These are phyloP conservation scores for Campoplex nolae DNA, from an alignment of 2,888 invertebrate species.

Conservation along the genomic window DNA sequence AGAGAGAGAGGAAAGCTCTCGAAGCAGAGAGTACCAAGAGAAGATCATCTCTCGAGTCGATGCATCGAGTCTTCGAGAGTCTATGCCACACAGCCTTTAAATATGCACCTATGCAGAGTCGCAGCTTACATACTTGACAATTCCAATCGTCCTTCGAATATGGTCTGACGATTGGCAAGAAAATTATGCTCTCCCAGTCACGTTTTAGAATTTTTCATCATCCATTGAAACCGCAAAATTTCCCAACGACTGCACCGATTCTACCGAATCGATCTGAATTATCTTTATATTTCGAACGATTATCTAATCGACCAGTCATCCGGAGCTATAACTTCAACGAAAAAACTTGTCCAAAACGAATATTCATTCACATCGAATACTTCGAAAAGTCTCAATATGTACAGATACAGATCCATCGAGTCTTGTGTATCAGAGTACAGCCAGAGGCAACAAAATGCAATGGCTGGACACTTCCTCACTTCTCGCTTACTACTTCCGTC, in stretches of 20 bases:
- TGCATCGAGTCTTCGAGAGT: conserved; percentile 5
- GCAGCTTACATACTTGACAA: background rate
- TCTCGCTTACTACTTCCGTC: conserved; percentile 77
- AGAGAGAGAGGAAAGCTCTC: conserved; percentile 40
- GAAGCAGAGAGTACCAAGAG: conserved; percentile 15
- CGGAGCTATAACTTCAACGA: background rate
- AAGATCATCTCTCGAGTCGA: conserved; percentile 23
- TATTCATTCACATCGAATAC: background rate
- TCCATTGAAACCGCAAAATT: background rate
- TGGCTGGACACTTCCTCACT: conserved; percentile 67
- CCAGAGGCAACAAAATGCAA: conserved; percentile 21
- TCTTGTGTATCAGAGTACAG: background rate
- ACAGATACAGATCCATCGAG: conserved; percentile 30
- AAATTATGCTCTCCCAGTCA: background rate
- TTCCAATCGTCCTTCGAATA: conserved; percentile 6
- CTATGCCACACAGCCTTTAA: conserved; percentile 19
- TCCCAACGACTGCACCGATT: too few species aligned
- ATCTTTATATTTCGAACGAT: too few species aligned
- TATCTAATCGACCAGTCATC: background rate
- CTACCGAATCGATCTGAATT: too few species aligned
- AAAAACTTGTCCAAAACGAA: background rate
- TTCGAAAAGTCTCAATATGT: conserved; percentile 28
- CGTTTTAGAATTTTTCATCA: background rate
- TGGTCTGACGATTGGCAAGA: background rate
- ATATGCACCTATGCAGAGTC: background rate